These are phyloP conservation scores for Ellobium chinense DNA, from an alignment of 2,888 invertebrate species.

Conservation along the genomic window DNA sequence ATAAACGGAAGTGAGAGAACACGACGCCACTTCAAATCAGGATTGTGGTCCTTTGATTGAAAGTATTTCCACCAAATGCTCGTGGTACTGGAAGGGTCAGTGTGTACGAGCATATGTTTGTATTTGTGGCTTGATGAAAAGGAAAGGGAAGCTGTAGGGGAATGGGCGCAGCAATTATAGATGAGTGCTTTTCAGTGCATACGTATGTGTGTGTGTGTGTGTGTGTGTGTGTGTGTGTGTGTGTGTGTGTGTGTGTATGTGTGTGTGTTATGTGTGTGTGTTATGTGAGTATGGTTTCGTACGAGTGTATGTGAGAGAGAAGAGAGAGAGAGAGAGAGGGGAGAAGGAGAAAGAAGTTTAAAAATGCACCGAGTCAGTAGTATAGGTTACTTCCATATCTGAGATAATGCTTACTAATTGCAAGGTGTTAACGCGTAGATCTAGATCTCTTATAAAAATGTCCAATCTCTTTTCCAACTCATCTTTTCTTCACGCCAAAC, in stretches of 20 bases:
- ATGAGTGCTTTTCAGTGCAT: background rate
- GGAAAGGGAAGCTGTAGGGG: background rate
- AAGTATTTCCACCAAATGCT: background rate
- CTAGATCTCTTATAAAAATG: too few species aligned
- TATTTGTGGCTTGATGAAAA: background rate
- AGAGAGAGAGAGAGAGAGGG: background rate
- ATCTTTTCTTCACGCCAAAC: background rate
- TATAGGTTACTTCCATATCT: too few species aligned
- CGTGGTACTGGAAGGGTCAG: background rate
- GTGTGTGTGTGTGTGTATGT: background rate
- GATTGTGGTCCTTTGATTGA: constrained; percentile 5
- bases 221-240: background rate
- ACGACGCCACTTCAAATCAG: constrained; percentile 6
- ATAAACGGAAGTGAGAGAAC: background rate
- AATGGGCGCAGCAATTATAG: background rate
- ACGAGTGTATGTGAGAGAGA: background rate
- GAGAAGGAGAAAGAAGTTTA: too few species aligned
- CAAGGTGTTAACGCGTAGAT: too few species aligned
- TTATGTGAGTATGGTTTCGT: background rate
- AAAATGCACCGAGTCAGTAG: too few species aligned
- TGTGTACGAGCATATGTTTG: too few species aligned
- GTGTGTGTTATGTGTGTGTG: background rate
- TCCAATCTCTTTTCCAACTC: too few species aligned
- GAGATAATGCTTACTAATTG: too few species aligned
- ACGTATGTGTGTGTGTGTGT: background rate